A percentile compares a stretch with the other conserved stretches of the same genome.
These are phyloP conservation scores for Oscheius sp. DNA, from an alignment of 2,888 invertebrate genomes.

Conservation along the genomic window DNA sequence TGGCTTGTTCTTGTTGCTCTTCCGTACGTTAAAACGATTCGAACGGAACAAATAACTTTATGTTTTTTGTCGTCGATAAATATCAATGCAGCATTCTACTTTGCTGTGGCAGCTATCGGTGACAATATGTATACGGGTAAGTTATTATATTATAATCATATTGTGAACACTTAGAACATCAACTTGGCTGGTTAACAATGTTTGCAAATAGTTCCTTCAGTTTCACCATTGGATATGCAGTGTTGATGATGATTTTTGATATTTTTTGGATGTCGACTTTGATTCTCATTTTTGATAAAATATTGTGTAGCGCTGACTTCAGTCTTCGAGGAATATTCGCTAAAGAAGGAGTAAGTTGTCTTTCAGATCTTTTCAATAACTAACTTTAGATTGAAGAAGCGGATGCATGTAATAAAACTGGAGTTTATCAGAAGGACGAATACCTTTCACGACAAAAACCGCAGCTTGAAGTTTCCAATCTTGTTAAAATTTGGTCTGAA, in stretches of 20 bases:
- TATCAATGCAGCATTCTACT: conserved; percentile 51
- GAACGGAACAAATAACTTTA: conserved; percentile 30
- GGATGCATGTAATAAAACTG: not conserved
- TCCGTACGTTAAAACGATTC: conserved; percentile 34
- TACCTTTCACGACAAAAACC: too few species aligned
- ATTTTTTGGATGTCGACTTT: conserved; percentile 42
- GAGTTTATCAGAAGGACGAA: too few species aligned
- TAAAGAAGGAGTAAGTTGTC: conserved; percentile 9
- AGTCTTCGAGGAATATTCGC: conserved; percentile 31
- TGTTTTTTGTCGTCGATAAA: conserved; percentile 57
- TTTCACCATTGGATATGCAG: conserved; percentile 58
- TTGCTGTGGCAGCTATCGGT: conserved; percentile 49
- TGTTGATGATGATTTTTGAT: conserved; percentile 65
- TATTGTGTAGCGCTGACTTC: conserved; percentile 38
- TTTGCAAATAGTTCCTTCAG: conserved; percentile 41
- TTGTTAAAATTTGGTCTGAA: conserved; percentile 59
- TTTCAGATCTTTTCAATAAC: not conserved
- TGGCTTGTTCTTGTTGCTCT: conserved; percentile 39
- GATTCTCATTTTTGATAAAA: conserved; percentile 37
- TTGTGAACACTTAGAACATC: conserved; percentile 20
- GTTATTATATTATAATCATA: not conserved
- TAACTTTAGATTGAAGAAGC: conserved; percentile 11
- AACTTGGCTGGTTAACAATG: conserved; percentile 38
- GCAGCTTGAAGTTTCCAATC: conserved; percentile 53
- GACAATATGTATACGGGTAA: conserved; percentile 56